These are phyloP conservation scores for Papilio gigon DNA, from an alignment of 2,888 invertebrate species.

Conservation along the genomic window DNA sequence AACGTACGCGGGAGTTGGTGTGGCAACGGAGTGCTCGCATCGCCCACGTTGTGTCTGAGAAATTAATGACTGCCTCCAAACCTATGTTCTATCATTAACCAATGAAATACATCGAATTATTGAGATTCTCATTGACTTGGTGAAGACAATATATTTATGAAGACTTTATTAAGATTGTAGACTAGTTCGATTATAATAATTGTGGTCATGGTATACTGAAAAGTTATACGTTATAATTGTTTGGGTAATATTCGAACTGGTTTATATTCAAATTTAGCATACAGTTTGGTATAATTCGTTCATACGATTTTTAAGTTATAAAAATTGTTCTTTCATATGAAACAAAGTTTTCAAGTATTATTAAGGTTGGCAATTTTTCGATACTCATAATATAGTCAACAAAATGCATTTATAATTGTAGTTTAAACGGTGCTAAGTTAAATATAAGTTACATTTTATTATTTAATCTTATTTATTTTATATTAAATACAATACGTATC, in stretches of 20 bases:
- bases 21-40: conserved; percentile 93
- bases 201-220: conserved; percentile 18
- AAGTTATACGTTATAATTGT: not conserved
- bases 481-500: not conserved
- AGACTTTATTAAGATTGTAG: conserved; percentile 23
- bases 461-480: conserved; percentile 28
- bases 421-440: conserved; percentile 64
- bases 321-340: not conserved
- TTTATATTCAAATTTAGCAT: conserved; percentile 30
- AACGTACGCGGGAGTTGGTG: conserved; percentile 91
- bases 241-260: conserved; percentile 38
- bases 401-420: conserved; percentile 75
- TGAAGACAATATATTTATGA: not conserved
- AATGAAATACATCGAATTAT: too few species aligned
- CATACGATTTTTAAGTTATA: not conserved
- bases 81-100: conserved; percentile 71
- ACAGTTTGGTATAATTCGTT: not conserved
- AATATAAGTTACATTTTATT: conserved; percentile 16
- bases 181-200: conserved; percentile 38
- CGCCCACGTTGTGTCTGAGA: conserved; percentile 91
- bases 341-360: conserved; percentile 1
- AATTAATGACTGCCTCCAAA: conserved; percentile 83
- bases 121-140: too few species aligned
- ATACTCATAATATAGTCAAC: conserved; percentile 73
- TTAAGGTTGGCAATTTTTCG: conserved; percentile 47